Conservation (phyloP, 2,888 invertebrate genomes). For the Syrista parreyssii region DNA sequence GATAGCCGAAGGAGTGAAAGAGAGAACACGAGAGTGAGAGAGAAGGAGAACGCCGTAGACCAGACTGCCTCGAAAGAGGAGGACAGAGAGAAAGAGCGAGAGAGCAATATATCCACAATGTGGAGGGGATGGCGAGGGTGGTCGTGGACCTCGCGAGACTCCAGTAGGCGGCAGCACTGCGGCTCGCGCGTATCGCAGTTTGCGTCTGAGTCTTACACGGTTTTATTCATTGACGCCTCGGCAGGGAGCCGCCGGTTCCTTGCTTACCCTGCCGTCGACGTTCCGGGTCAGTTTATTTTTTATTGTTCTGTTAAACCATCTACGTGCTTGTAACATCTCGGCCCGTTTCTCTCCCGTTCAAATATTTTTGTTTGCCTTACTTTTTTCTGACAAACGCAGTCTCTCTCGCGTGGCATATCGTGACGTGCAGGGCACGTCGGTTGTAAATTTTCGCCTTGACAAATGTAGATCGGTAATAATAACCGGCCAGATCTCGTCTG, state of each 20-base stretch:
- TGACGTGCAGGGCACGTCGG: not conserved
- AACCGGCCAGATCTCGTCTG: not conserved
- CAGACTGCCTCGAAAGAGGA: not conserved
- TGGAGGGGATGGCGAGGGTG: slow-evolving; percentile 66
- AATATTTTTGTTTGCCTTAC: not conserved
- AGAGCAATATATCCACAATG: not conserved
- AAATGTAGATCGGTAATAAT: not conserved
- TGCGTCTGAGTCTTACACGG: slow-evolving; percentile 39
- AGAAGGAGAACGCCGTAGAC: slow-evolving; percentile 10
- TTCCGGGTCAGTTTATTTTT: not conserved
- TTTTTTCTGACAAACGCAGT: not conserved
- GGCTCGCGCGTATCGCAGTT: slow-evolving; percentile 62
- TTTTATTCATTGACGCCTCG: slow-evolving; percentile 24
- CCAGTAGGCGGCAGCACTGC: slow-evolving; percentile 67
- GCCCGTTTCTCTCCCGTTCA: slow-evolving; percentile 17
- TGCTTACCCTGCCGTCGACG: not conserved
- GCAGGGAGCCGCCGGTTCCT: slow-evolving; percentile 15
- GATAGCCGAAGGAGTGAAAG: slow-evolving; percentile 28
- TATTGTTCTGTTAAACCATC: not conserved
- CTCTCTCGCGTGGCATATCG: not conserved
- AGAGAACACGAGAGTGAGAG: slow-evolving; percentile 12
- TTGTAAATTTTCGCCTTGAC: not conserved
- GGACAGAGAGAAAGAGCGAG: slow-evolving; percentile 28
- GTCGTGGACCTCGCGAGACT: slow-evolving; percentile 37
- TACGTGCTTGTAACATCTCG: slow-evolving; percentile 16